phyloP scores from a whole-genome alignment of 2,113 vertebrate species.

The Astatoreochromis straeleni region DNA sequence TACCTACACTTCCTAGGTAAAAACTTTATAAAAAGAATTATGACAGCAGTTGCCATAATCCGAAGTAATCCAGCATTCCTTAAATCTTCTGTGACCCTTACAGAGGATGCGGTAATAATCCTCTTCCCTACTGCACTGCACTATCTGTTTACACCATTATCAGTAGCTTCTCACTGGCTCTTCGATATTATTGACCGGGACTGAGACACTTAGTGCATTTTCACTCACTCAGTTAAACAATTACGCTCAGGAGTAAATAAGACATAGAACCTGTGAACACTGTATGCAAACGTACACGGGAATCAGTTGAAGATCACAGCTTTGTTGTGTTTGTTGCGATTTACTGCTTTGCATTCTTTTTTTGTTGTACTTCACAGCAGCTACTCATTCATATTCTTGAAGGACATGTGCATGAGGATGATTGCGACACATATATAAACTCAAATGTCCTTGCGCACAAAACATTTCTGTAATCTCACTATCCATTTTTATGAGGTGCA shows the following conservation, averaged over 20 bases:
- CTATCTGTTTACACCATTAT: slow-evolving; percentile 47
- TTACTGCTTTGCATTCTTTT: background rate
- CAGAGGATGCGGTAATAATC: background rate
- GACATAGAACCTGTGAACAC: background rate
- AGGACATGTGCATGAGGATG: background rate
- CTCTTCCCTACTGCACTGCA: background rate
- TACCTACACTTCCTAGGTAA: background rate
- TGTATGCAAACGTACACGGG: background rate
- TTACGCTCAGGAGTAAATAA: slow-evolving; percentile 37
- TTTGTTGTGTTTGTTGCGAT: background rate
- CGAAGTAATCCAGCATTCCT: background rate
- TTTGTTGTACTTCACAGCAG: background rate
- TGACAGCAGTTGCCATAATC: background rate
- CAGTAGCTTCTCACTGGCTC: slow-evolving; percentile 54
- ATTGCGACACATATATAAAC: background rate
- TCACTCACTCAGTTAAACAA: slow-evolving; percentile 20
- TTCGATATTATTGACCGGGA: slow-evolving; percentile 66
- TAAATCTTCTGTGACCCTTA: background rate
- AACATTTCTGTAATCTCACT: background rate
- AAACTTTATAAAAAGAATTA: background rate
- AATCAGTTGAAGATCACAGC: background rate
- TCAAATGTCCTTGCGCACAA: background rate
- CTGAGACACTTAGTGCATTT: slow-evolving; percentile 29
- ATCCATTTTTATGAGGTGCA: background rate
- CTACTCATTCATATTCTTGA: background rate